A percentile compares a stretch with the other conserved stretches of the same genome.
phyloP scores from a whole-genome alignment of 1,140 invertebrate species.

The Brachionus manjavacas region DNA sequence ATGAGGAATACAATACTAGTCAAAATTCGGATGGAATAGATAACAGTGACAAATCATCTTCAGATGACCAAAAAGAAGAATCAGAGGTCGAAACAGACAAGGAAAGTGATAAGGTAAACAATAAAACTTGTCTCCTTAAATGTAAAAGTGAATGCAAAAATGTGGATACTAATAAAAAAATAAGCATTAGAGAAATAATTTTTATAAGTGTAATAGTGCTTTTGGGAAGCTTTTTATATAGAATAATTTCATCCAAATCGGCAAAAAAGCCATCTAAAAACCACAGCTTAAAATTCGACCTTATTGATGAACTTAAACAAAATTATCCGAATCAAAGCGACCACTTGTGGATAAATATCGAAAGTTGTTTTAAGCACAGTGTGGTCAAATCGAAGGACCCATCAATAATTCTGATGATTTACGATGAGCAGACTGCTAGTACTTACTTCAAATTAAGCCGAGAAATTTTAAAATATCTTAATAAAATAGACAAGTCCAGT shows the following conservation, averaged over 20 bases:
- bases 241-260: no score
- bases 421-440: not conserved
- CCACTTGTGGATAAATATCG: constrained; percentile 20
- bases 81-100: no score
- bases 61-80: not conserved
- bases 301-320: constrained; percentile 7
- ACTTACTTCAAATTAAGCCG: not conserved
- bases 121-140: no score
- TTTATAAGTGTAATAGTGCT: not conserved
- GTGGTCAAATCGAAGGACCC: constrained; percentile 28
- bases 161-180: no score
- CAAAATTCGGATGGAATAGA: not conserved
- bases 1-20: not conserved
- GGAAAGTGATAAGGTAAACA: no score
- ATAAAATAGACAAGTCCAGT: not conserved
- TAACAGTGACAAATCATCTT: not conserved
- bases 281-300: not conserved
- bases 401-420: not conserved
- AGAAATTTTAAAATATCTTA: not conserved
- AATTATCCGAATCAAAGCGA: constrained; percentile 14
- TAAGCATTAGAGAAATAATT: no score
- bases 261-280: not conserved
- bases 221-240: not conserved
- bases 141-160: no score
- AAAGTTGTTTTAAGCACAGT: constrained; percentile 39